These are phyloP conservation scores for Delia radicum DNA, from an alignment of 1,140 invertebrate genomes.

Conservation along the genomic window DNA sequence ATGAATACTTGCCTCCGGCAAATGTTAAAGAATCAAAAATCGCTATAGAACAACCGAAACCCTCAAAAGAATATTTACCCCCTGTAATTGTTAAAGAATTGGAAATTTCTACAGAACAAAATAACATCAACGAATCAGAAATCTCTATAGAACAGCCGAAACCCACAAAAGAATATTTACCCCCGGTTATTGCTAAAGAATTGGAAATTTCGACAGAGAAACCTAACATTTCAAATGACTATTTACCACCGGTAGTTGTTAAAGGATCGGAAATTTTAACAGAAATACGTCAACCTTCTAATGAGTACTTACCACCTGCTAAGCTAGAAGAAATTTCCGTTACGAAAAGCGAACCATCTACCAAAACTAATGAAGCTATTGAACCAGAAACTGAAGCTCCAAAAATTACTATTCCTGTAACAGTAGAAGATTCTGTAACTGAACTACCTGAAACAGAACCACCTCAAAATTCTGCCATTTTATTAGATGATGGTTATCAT, in stretches of 20 bases:
- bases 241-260: not conserved
- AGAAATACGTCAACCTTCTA: not conserved
- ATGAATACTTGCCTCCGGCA: slow-evolving; percentile 42
- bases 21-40: not conserved
- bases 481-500: slow-evolving; percentile 46
- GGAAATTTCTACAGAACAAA: not conserved
- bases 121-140: not conserved
- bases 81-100: slow-evolving; percentile 22
- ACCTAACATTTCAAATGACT: not conserved
- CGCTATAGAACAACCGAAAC: not conserved
- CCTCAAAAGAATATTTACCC: slow-evolving; percentile 23
- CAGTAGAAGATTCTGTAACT: not conserved
- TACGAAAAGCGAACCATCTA: not conserved
- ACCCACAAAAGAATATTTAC: not conserved
- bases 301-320: not conserved
- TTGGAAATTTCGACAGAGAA: not conserved
- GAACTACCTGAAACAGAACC: not conserved
- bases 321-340: not conserved
- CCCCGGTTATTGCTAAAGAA: not conserved
- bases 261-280: not conserved
- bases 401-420: not conserved
- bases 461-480: slow-evolving; percentile 34
- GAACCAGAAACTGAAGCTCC: not conserved
- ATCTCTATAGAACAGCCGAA: not conserved
- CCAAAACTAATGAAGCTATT: not conserved